Percentiles rank a stretch among this genome's conserved stretches.
Conservation (phyloP, 2,113 vertebrate species). For the Rhea pennata region DNA sequence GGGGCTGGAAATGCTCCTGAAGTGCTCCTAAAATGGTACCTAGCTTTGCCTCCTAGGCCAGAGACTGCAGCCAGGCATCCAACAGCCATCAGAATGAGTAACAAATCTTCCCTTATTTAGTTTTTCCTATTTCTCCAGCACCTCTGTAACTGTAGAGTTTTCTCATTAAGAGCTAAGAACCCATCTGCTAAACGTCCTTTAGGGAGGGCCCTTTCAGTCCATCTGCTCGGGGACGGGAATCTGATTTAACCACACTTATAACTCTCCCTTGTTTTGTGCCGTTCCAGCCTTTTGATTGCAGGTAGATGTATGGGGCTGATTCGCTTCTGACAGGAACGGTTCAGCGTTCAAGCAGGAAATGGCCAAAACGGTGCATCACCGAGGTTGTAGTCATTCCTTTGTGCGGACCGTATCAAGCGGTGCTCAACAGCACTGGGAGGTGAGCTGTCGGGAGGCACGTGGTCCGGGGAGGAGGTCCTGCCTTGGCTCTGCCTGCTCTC, state of each 20-base stretch:
- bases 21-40: fast-evolving
- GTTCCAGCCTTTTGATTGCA: background rate
- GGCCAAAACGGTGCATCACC: background rate
- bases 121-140: background rate
- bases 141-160: background rate
- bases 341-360: background rate
- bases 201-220: background rate
- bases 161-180: background rate
- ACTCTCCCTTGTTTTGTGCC: background rate
- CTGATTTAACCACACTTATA: background rate
- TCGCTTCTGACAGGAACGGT: background rate
- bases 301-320: background rate
- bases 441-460: background rate
- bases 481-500: background rate
- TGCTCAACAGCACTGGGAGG: background rate
- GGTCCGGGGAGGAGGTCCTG: background rate
- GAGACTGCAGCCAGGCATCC: background rate
- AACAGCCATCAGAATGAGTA: background rate
- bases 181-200: background rate
- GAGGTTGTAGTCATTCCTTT: background rate
- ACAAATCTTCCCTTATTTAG: background rate
- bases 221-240: background rate
- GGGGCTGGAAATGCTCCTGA: background rate
- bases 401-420: background rate
- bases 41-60: background rate